Base-by-base conservation (phyloP, 2,797 vertebrate species). In the Taenioides sp. region DNA sequence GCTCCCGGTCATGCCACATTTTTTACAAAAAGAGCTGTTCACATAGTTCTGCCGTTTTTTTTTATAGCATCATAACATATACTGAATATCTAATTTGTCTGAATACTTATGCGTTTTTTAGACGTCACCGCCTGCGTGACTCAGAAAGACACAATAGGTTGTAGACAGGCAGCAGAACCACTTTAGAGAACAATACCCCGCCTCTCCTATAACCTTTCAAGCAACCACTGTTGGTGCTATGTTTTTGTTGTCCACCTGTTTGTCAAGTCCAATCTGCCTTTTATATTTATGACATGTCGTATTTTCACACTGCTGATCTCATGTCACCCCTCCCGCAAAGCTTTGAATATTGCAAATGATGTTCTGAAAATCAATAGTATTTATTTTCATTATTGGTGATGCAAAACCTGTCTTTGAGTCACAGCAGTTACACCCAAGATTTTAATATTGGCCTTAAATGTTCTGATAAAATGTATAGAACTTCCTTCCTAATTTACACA, bases 231-330 rank as follows among this genome's bases (percentile, higher is more conserved):
- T 79, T 0, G 31, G 17, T 79, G 43, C 57, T 27, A 28, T 55
- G 73, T 69, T 85, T 80, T 89, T 85, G 68, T 88, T 84, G 65
- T 72, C 14, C 65, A 71, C 83, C 80, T 79, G 85, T 89, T 83
- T 50, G 75, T 84, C 81, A 68, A 74, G 86, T 73, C 70, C 67
- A 70, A 49, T 66, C 7, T 47, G 61, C 57, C 79, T 76, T 80
- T 66, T 31, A 18, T 70, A 43, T 73, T 50, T 61, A 31, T 66
- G 70, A 81, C 75, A 66, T 37, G 34, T 10, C 9, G 9, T 37
- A 37, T 66, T 34, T 68, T 58, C 18, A 50, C 71, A 62, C 69
- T 18, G 57, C 50, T 64, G 57, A 55, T 72, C 22, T 81, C 69
- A 40, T 67, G 1, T 66, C 69, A 72, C 37, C 65, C 65, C 65